Base-by-base conservation (phyloP, 2,888 invertebrate genomes). In the Biston betularia region DNA sequence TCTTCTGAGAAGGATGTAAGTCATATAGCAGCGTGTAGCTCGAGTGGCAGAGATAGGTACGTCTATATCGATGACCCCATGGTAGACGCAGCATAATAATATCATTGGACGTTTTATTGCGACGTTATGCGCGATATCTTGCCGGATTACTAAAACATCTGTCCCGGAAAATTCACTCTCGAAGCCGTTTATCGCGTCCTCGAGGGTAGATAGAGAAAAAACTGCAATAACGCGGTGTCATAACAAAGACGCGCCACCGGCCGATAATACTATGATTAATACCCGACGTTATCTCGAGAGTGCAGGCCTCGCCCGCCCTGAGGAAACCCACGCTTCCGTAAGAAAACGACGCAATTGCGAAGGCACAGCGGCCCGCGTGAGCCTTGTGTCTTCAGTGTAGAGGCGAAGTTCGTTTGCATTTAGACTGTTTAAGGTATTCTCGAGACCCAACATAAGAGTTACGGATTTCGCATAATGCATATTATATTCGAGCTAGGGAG, bases 391-490 rank as follows among this genome's bases (percentile, higher is more conserved):
- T 0, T 12, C 9, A 0, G 0, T 0, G 12, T 72, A 88, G 68
- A 68, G 82, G 69, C 64, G 50, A 73, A n/a, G 71, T 42, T 79
- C 65, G 59, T 33, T n/a, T 63, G 63, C 14, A 38, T 33, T 60
- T 33, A 63, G 63, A 58, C 71, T 76, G 81, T 81, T 84, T 86
- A 86, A 92, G 91, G 89, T 90, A 89, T 91, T 88, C 89, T 85
- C 82, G 78, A 81, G 86, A 85, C 82, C 86, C 84, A 82, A 87
- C 88, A 89, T 87, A 89, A 90, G 92, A 93, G 92, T 92, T 91
- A 92, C 92, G 92, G 92, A 93, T 93, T 92, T 93, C 93, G 93
- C 93, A 93, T 93, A 93, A 93, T 93, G 93, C 93, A 93, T 93
- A 91, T 91, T 92, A 92, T 92, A 92, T 92, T 90, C 87, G 85